A percentile compares a stretch with the other conserved stretches of the same genome.
Evolutionary conservation across 2,888 invertebrate species (phyloP).

Genomic region (Tenthredo scrophulariae): DNA sequence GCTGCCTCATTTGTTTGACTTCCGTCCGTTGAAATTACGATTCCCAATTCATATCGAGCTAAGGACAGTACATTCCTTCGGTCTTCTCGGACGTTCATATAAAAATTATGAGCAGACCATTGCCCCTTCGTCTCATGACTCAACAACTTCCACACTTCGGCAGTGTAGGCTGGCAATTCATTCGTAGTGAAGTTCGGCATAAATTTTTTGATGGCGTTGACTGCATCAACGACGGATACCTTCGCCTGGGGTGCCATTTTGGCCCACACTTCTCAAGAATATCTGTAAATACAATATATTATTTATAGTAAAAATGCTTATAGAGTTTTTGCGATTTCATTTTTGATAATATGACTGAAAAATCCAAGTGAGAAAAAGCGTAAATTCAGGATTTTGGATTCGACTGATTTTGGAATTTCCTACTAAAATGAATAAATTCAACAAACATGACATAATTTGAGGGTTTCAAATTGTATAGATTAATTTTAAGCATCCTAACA

Average conservation of each 20-base stretch:
- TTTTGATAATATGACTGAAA: not conserved
- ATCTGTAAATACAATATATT: not conserved
- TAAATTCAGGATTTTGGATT: not conserved
- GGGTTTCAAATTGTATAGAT: not conserved
- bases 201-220: not conserved
- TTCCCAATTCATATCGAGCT: not conserved
- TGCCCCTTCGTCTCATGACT: not conserved
- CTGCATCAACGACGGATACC: conserved; percentile 24
- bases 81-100: conserved; percentile 3
- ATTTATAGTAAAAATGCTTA: not conserved
- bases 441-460: not conserved
- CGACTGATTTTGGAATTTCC: not conserved
- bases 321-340: not conserved
- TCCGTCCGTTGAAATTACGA: not conserved
- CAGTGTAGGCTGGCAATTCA: not conserved
- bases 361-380: not conserved
- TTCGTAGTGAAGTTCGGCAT: not conserved
- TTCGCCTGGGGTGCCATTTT: not conserved
- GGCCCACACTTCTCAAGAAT: conserved; percentile 4
- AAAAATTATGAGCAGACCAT: conserved; percentile 6
- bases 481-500: not conserved
- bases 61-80: not conserved
- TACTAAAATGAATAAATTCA: not conserved
- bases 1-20: not conserved
- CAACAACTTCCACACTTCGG: conserved; percentile 18